These are phyloP conservation scores for Chrysolina americana DNA, from an alignment of 2,888 invertebrate genomes.

Conservation along the genomic window DNA sequence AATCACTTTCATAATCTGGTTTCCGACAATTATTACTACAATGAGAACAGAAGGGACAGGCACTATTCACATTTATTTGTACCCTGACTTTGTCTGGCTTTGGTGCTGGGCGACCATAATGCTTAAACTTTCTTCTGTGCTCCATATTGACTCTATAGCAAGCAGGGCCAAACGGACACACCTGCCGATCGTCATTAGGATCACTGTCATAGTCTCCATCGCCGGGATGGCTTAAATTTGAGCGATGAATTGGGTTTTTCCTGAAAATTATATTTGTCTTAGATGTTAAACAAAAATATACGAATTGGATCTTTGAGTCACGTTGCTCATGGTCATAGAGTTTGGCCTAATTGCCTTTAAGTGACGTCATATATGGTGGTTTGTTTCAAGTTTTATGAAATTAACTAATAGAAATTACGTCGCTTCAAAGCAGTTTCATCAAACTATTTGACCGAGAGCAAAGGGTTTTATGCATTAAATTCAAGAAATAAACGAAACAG, in stretches of 20 bases:
- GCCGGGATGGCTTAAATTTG: slow-evolving; percentile 76
- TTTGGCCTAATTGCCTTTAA: too few relatives aligned
- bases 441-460: too few relatives aligned
- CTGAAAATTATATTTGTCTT: slow-evolving; percentile 66
- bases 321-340: too few relatives aligned
- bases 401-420: too few relatives aligned
- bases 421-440: too few relatives aligned
- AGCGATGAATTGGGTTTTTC: slow-evolving; percentile 74
- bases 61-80: slow-evolving; percentile 36
- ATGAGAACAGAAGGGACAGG: slow-evolving; percentile 51
- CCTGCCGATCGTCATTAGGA: slow-evolving; percentile 67
- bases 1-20: slow-evolving; percentile 53
- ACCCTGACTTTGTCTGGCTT: slow-evolving; percentile 50
- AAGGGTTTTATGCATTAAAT: too few relatives aligned
- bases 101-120: slow-evolving; percentile 59
- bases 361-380: too few relatives aligned
- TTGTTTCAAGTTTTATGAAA: too few relatives aligned
- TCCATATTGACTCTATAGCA: slow-evolving; percentile 75
- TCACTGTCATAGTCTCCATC: slow-evolving; percentile 75
- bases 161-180: slow-evolving; percentile 73
- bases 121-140: slow-evolving; percentile 73
- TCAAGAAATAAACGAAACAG: too few relatives aligned
- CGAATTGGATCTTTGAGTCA: neutral
- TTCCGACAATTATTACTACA: slow-evolving; percentile 47
- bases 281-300: slow-evolving; percentile 28